Percentiles rank a stretch among this genome's conserved stretches.
Conservation (phyloP, 64 coral and sea anemone species). For the Dendronephthya gigantea region DNA sequence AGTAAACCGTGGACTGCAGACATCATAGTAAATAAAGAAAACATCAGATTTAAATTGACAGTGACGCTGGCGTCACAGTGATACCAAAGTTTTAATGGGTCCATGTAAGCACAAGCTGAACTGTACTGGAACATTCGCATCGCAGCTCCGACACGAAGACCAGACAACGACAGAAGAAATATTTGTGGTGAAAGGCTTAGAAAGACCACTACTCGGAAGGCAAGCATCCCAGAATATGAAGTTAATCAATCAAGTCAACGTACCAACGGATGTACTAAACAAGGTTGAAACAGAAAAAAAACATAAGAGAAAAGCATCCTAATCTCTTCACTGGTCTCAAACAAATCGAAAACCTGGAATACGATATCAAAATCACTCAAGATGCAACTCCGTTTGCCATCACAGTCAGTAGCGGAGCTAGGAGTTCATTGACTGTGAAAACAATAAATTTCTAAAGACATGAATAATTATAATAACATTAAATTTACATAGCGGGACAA, state of each 20-base stretch:
- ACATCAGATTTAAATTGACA: background rate
- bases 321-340: constrained; percentile 38
- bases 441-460: no score
- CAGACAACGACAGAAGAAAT: no score
- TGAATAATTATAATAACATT: no score
- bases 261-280: background rate
- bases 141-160: no score
- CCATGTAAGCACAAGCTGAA: constrained; percentile 30
- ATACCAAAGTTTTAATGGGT: constrained; percentile 34
- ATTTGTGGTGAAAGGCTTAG: no score
- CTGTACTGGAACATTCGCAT: constrained; percentile 32
- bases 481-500: no score
- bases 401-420: no score
- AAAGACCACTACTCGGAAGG: no score
- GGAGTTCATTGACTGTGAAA: no score
- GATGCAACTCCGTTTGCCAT: constrained; percentile 26
- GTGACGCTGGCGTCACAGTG: constrained; percentile 14
- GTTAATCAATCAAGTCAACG: no score
- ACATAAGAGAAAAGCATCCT: constrained; percentile 21
- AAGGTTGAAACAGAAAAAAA: constrained; percentile 13
- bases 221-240: no score
- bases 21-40: background rate
- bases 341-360: constrained; percentile 40
- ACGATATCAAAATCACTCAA: constrained; percentile 34
- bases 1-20: constrained; percentile 25